Evolutionary conservation across 2,888 invertebrate species (phyloP), one percentile per base, ranked within the genome.

Genomic region (Xylocampa areola): DNA sequence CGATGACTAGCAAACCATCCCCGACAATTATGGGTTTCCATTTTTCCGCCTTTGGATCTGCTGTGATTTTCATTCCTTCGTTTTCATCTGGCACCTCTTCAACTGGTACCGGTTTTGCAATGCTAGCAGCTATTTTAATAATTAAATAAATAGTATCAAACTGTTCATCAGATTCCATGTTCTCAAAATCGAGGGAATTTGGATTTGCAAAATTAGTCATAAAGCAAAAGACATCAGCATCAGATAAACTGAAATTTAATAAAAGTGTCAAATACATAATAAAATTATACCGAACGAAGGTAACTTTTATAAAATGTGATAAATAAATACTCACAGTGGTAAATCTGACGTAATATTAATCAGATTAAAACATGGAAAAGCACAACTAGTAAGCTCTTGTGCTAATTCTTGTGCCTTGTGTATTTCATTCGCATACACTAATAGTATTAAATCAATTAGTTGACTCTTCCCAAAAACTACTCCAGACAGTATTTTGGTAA

Each of bases 151-250:
- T 68, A 25, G 80, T 80, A 64, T 92, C 89, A 53, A 89, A 89
- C 27, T 84, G 76, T 3, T 84, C 81, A 40, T 82, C 79, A 17
- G 65, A 59, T 44, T 83, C 76, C 21, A 80, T 68, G 5, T 80
- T 72, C 5, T 76, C 57, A 29, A 84, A 80, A 47, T 87, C 82
- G 14, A 91, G 70, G 10, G 49, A 55, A 53, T 91, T 89, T 0
- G 92, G 91, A 72, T 92, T 90, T 29, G 63, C 45, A 43, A 92
- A 89, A 63, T 86, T 85, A 2, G 89, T 85, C 36, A 89, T 75
- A 49, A 91, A 82, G 62, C 89, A 89, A 76, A 91, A 90, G 11
- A 93, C 81, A 57, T 92, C 91, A 1, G 87, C 90, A 68, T 92
- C 92, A 76, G 81, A 54, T 82, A 88, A 64, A 40, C 92, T 70